Evolutionary conservation across 1,140 invertebrate genomes (phyloP), one percentile per base, ranked within the genome.

Genomic region (Ericerus pela): DNA sequence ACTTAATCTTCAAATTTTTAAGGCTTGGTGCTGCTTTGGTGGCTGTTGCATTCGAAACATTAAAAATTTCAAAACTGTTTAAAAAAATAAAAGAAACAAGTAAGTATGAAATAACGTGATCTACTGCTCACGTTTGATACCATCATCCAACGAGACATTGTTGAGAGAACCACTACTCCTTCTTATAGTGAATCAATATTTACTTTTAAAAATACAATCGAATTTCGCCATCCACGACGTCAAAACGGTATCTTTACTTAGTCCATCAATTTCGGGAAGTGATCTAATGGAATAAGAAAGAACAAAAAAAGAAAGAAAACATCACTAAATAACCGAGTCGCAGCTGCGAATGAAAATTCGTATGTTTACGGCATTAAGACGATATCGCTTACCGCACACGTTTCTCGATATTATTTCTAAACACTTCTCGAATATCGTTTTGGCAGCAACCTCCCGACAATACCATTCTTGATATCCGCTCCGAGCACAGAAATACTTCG

Each of bases 211-310:
- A 67, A 99, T 98, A 69, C 91, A 91, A 75, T 99, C 96, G 72
- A 97, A 98, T 75, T 99, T 99, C 30, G 92, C 90, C 80, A 99
- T 87, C 96, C 96, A 99, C 51, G 94, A 96, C 52, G 91, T 95
- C 62, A 98, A 74, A 22, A 99, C 94, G 51, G 95, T 97, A 73
- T 99, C 96, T 78, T 99, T 99, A 73, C 92, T 97, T 60, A 99
- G 73, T 57, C 96, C 96, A 73, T 99, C 95, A 67, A 98, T 97
- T 79, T 99, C 95, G 60, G 96, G 95, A 65, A 99, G 78, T 67
- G 90, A 95, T 71, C 88, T 84, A 62, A 30, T n/a, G n/a, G n/a
- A n/a, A n/a, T n/a, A n/a, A n/a, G n/a, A n/a, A n/a, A 73, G 58
- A 43, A 18, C 20, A 54, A 36, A 33, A 51, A 70, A 61, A 58